Percentiles rank a stretch among this genome's conserved stretches.
phyloP scores from a whole-genome alignment of 2,888 invertebrate genomes.

The Sinhomidia bicolor region DNA sequence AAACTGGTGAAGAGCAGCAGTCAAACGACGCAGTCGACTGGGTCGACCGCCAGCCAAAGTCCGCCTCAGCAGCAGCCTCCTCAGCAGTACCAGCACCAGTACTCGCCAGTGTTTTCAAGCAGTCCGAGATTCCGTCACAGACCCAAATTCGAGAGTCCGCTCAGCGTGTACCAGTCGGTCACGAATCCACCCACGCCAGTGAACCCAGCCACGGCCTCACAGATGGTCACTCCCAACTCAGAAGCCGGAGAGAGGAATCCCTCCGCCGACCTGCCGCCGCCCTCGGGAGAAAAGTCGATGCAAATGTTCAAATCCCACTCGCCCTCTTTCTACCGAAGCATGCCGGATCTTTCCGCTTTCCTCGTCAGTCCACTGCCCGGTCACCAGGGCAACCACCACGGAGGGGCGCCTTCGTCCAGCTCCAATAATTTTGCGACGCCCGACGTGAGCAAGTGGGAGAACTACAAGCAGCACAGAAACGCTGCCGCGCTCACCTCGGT shows the following conservation, averaged over 20 bases:
- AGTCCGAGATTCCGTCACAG: slow-evolving; percentile 75
- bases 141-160: slow-evolving; percentile 76
- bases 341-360: slow-evolving; percentile 77
- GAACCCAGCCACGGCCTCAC: slow-evolving; percentile 41
- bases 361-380: slow-evolving; percentile 18
- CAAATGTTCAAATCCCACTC: slow-evolving; percentile 55
- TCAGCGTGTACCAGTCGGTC: slow-evolving; percentile 74
- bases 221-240: not conserved
- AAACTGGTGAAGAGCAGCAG: slow-evolving; percentile 25
- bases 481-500: slow-evolving; percentile 78
- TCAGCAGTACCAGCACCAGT: slow-evolving; percentile 45
- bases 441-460: slow-evolving; percentile 72
- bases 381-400: not conserved
- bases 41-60: not conserved
- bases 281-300: slow-evolving; percentile 26
- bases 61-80: slow-evolving; percentile 13
- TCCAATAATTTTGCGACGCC: slow-evolving; percentile 59
- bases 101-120: slow-evolving; percentile 77
- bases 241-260: slow-evolving; percentile 20
- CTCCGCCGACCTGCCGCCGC: slow-evolving; percentile 23
- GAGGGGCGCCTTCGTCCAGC: not conserved
- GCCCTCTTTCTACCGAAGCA: slow-evolving; percentile 78
- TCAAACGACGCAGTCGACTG: slow-evolving; percentile 21
- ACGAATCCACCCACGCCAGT: slow-evolving; percentile 79
- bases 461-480: slow-evolving; percentile 76